These are phyloP conservation scores for Rhodeus uyekii DNA, from an alignment of 2,797 vertebrate genomes.

Conservation along the genomic window DNA sequence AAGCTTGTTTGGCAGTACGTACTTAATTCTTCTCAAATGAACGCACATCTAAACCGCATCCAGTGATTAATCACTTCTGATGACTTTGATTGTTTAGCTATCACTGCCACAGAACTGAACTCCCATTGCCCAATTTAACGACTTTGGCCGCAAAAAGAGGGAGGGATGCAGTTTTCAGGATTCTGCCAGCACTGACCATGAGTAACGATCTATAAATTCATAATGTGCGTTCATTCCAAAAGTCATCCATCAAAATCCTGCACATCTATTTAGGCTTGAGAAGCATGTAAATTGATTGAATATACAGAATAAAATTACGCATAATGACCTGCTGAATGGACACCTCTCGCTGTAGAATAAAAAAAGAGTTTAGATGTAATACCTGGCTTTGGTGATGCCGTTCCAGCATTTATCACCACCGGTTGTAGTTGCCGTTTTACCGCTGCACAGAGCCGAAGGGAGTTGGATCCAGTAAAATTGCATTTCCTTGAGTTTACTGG, in stretches of 20 bases:
- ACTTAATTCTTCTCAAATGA: neutral
- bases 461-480: conserved; percentile 90
- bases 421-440: conserved; percentile 78
- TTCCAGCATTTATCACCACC: conserved; percentile 93
- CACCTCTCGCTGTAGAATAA: neutral
- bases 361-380: conserved; percentile 25
- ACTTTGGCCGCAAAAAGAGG: conserved; percentile 25
- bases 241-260: conserved; percentile 13
- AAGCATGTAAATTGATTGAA: neutral
- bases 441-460: conserved; percentile 84
- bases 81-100: too few relatives aligned
- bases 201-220: conserved; percentile 34
- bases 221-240: neutral
- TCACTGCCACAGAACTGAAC: too few relatives aligned
- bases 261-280: neutral
- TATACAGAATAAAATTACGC: neutral
- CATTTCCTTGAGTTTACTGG: conserved; percentile 82
- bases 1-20: conserved; percentile 18
- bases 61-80: conserved; percentile 48
- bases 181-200: conserved; percentile 3
- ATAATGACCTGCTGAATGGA: neutral
- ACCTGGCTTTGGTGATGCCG: conserved; percentile 88
- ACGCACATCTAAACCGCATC: conserved; percentile 29
- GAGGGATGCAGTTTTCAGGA: conserved; percentile 19
- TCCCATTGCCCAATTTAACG: too few relatives aligned